phyloP scores from a whole-genome alignment of 2,888 invertebrate species.

The Cyclophora albipunctata region DNA sequence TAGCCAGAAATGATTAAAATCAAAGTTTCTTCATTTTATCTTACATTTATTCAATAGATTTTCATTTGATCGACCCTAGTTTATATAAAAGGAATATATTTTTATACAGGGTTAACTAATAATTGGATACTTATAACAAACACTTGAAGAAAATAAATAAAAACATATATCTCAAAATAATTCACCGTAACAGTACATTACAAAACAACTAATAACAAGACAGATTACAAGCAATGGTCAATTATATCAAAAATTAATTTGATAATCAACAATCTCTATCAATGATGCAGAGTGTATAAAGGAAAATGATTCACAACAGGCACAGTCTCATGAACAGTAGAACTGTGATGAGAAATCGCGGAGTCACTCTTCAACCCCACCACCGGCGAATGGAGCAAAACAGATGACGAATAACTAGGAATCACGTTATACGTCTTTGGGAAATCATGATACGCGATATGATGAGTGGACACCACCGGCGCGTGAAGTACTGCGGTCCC shows the following conservation, averaged over 20 bases:
- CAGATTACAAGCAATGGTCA: not conserved
- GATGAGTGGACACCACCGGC: slow-evolving; percentile 19
- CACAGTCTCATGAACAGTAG: slow-evolving; percentile 56
- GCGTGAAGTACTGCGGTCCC: slow-evolving; percentile 27
- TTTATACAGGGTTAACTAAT: no score
- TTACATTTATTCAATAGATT: no score
- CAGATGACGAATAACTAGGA: not conserved
- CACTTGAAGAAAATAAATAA: not conserved
- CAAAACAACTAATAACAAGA: not conserved
- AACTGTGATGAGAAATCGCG: slow-evolving; percentile 66
- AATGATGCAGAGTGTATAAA: slow-evolving; percentile 40
- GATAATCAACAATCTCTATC: no score
- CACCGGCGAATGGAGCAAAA: slow-evolving; percentile 27
- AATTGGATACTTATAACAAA: not conserved
- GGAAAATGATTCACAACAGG: slow-evolving; percentile 40
- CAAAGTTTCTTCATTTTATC: no score
- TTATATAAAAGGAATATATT: no score
- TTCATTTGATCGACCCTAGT: no score
- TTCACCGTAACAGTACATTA: no score
- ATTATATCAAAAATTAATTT: no score
- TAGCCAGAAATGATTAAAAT: no score
- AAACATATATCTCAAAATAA: no score
- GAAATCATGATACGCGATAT: not conserved
- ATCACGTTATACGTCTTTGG: not conserved
- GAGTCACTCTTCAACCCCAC: slow-evolving; percentile 48